A percentile compares a stretch with the other conserved stretches of the same genome.
These are phyloP conservation scores for Slavum lentiscoides DNA, from an alignment of 2,888 invertebrate genomes.

Conservation along the genomic window DNA sequence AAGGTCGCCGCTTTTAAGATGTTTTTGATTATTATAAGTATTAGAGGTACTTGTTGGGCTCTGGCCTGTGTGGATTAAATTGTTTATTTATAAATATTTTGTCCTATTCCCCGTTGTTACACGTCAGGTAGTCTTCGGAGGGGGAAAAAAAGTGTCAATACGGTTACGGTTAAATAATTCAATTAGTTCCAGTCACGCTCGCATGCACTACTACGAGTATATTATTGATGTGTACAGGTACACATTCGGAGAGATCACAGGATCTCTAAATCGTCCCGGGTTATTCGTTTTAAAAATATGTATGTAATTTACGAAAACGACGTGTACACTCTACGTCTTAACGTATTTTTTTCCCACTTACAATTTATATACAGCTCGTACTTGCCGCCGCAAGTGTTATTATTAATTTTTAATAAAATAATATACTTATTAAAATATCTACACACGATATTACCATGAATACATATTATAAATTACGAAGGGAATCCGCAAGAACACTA, in stretches of 20 bases:
- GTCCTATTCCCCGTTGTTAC: background rate
- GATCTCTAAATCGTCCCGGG: background rate
- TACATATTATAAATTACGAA: no score
- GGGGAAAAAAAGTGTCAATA: conserved; percentile 25
- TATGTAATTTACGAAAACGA: no score
- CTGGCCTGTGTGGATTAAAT: background rate
- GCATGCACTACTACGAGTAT: background rate
- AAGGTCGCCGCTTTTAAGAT: background rate
- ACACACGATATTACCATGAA: no score
- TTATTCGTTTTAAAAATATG: background rate
- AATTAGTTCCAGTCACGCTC: conserved; percentile 42
- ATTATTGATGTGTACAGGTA: background rate
- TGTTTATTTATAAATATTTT: conserved; percentile 35
- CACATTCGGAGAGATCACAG: background rate
- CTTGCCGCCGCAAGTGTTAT: no score
- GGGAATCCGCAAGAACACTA: no score
- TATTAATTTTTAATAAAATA: no score
- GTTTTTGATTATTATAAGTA: background rate
- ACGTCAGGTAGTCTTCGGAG: conserved; percentile 2
- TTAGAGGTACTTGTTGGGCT: background rate
- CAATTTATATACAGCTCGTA: no score
- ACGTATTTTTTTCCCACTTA: no score
- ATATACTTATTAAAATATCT: no score
- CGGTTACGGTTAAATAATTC: conserved; percentile 42
- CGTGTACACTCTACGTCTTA: no score